Evolutionary conservation across 2,113 vertebrate species (phyloP).

Genomic region (Nyctibius bracteatus): DNA sequence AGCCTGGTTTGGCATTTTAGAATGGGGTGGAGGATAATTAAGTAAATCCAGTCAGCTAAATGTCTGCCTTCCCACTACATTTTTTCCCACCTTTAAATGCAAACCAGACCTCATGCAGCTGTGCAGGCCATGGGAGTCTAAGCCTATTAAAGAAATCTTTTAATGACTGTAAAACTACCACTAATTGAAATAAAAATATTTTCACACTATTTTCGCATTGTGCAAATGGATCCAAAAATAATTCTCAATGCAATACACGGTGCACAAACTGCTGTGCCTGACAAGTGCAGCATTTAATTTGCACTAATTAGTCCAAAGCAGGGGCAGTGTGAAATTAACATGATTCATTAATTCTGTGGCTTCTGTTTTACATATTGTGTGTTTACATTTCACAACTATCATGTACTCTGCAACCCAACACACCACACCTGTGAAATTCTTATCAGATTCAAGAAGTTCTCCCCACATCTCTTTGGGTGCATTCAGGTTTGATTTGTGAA

Average conservation of each 20-base stretch:
- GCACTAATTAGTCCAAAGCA: constrained; percentile 70
- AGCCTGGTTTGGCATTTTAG: constrained; percentile 22
- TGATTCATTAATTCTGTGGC: constrained; percentile 62
- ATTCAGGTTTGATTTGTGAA: neutral
- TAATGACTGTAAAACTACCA: constrained; percentile 68
- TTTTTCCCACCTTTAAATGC: constrained; percentile 55
- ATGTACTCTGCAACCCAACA: neutral
- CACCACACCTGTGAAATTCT: neutral
- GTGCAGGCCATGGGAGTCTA: constrained; percentile 44
- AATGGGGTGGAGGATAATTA: constrained; percentile 49
- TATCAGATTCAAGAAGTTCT: neutral
- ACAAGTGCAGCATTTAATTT: constrained; percentile 77
- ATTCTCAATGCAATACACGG: constrained; percentile 38
- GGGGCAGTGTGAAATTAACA: constrained; percentile 76
- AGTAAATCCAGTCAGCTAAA: constrained; percentile 57
- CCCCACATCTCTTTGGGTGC: neutral
- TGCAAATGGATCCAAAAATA: constrained; percentile 51
- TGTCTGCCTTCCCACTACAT: constrained; percentile 6
- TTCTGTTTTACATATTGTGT: constrained; percentile 28
- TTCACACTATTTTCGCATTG: constrained; percentile 62
- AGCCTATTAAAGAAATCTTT: constrained; percentile 66
- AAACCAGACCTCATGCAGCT: constrained; percentile 53
- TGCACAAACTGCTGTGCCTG: constrained; percentile 64
- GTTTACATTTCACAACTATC: constrained; percentile 53
- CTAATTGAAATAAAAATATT: constrained; percentile 73